These are phyloP conservation scores for Todus mexicanus DNA, from an alignment of 2,797 vertebrate species.

Conservation along the genomic window DNA sequence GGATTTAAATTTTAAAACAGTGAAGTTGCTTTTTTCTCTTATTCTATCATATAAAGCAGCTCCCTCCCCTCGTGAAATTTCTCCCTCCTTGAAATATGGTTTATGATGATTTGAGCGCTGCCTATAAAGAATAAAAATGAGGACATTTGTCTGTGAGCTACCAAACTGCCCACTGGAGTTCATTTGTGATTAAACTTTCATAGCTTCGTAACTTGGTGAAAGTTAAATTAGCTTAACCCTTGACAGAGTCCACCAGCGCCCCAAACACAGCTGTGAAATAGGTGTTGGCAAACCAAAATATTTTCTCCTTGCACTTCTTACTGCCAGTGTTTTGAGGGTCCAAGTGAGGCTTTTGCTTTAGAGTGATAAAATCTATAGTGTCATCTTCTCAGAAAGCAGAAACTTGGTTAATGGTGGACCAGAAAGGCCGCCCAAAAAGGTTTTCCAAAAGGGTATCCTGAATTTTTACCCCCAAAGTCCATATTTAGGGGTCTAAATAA, in stretches of 20 bases:
- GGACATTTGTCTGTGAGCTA: conserved; percentile 36
- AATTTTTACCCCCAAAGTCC: not conserved
- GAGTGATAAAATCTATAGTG: not conserved
- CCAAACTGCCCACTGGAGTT: conserved; percentile 26
- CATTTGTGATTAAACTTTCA: conserved; percentile 34
- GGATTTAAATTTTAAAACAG: conserved; percentile 70
- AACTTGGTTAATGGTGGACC: not conserved
- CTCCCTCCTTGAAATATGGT: conserved; percentile 43
- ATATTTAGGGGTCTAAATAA: not conserved
- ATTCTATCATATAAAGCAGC: conserved; percentile 29
- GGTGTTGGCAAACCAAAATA: not conserved
- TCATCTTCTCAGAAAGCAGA: not conserved
- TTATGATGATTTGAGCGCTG: conserved; percentile 33
- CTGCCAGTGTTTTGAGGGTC: not conserved
- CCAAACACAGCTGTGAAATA: not conserved
- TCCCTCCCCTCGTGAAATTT: conserved; percentile 31
- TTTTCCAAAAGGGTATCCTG: not conserved
- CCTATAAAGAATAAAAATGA: conserved; percentile 55
- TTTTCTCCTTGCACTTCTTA: not conserved
- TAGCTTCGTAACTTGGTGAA: not conserved
- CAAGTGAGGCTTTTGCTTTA: not conserved
- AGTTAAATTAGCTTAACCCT: conserved; percentile 45
- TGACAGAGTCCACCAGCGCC: not conserved
- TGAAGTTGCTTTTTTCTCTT: conserved; percentile 54
- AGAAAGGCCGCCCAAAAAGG: not conserved